A percentile compares a stretch with the other conserved stretches of the same genome.
These are phyloP conservation scores for Hedychridium roseum DNA, from an alignment of 2,888 invertebrate species.

Conservation along the genomic window DNA sequence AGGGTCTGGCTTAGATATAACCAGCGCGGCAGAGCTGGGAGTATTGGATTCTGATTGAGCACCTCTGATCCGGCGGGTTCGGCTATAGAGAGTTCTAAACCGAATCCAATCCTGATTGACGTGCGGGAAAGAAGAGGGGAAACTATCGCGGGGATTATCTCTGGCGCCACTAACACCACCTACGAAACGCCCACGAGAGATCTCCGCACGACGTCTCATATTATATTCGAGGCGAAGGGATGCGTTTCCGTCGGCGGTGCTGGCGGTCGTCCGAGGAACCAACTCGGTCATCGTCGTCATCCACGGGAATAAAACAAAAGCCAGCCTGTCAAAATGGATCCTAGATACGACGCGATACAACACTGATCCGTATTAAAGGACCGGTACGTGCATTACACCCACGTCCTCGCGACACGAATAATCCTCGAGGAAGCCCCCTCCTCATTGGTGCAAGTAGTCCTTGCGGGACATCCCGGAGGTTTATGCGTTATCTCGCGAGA, in stretches of 20 bases:
- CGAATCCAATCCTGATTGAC: slow-evolving; percentile 64
- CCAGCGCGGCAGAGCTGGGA: too few relatives aligned
- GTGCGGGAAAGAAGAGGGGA: slow-evolving; percentile 53
- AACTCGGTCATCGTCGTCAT: slow-evolving; percentile 44
- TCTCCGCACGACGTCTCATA: slow-evolving; percentile 34
- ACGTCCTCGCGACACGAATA: slow-evolving; percentile 38
- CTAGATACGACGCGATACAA: too few relatives aligned
- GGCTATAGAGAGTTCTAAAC: slow-evolving; percentile 56
- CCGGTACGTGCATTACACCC: slow-evolving; percentile 30
- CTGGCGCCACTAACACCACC: slow-evolving; percentile 59
- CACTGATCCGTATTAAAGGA: slow-evolving; percentile 41
- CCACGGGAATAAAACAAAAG: slow-evolving; percentile 44
- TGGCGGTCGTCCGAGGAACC: slow-evolving; percentile 28
- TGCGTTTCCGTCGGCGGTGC: slow-evolving; percentile 4
- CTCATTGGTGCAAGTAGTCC: slow-evolving; percentile 6
- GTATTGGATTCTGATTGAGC: slow-evolving; percentile 49
- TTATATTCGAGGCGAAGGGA: slow-evolving; percentile 41
- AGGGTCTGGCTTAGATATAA: too few relatives aligned
- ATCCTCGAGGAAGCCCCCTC: slow-evolving; percentile 30
- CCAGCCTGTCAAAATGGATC: slow-evolving; percentile 20
- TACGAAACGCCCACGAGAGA: slow-evolving; percentile 40
- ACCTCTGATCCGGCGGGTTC: slow-evolving; percentile 50
- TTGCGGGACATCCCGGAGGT: neutral
- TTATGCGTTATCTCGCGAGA: slow-evolving; percentile 23
- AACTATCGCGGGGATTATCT: slow-evolving; percentile 60